Evolutionary conservation across 1,140 invertebrate genomes (phyloP), one percentile per base, ranked within the genome.

Genomic region (Prorops nasuta): DNA sequence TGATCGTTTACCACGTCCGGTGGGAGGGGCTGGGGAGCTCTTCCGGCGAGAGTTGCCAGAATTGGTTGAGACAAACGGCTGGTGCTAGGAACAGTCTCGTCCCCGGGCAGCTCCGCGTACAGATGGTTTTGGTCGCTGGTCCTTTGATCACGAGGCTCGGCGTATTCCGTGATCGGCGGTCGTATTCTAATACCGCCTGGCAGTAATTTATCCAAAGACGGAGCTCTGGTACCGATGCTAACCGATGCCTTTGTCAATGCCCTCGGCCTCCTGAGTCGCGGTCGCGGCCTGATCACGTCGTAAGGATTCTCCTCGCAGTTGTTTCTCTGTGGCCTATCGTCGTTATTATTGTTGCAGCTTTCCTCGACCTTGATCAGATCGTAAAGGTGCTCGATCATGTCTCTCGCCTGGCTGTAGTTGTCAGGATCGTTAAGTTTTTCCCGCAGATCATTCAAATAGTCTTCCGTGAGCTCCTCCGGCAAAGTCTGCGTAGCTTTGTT

Each of bases 301-400:
- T 88, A 88, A 21, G 86, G 72, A 66, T 86, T 84, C 34, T 85
- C 84, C 32, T 84, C 81, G 17, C 77, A 75, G 39, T 78, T 66
- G 17, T 59, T 58, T 0, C 58, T 49, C 1, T 51, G 22, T 31
- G 61, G 58, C n/a, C 69, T 65, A 18, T 68, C 65, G 37, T 73
- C 69, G 46, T 81, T 81, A 53, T 85, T 84, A 21, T 81, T 81
- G 56, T 85, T 86, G 54, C 83, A 85, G 31, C 78, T 86, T 52
- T 88, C 86, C 61, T 87, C 84, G 1, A 88, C 83, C 60, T 89
- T 88, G 37, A 89, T 89, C 18, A 88, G 77, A 66, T 89, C 87
- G 57, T 90, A 90, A 2, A 90, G 70, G 51, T 88, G 84, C 60
- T 90, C 87, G 41, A 90, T 90, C 78, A 87, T 87, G 69, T 88